Evolutionary conservation across 2,113 vertebrate species (phyloP), one percentile per base, ranked within the genome.

Genomic region (Alouatta palliata): DNA sequence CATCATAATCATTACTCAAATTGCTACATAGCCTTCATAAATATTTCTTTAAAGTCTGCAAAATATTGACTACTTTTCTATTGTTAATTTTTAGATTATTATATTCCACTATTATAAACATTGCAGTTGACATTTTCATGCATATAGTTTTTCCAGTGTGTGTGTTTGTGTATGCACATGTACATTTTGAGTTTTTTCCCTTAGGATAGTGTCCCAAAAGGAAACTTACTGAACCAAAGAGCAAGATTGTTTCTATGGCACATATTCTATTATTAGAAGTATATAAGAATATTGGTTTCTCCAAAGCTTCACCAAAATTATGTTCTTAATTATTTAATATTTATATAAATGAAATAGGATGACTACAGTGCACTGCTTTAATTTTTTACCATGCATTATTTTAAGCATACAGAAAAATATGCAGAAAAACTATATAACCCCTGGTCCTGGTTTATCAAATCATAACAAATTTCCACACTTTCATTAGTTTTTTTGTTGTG

Each of bases 361-460:
- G 25, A 79, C 12, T 77, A 83, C 54, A 40, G 9, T 35, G 93
- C 32, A 52, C 20, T 88, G 61, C 49, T 95, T 97, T 86, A 70
- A 77, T 64, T 77, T 93, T 97, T 87, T 66, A 86, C 10, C 47
- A 23, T 56, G 6, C 88, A 93, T 84, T 75, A 73, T 83, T 97
- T 89, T 54, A 95, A 68, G 21, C 61, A 91, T 43, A 21, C 52
- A 73, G 8, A 82, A 95, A 95, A 94, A 47, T 70, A 56, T 64
- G 40, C 56, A 80, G 85, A 92, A 80, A 92, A 64, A 94, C 66
- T 68, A 87, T 14, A 19, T 82, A 47, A 89, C 16, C 6, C 5
- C 27, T 61, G n/a, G 54, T 32, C 7, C 1, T 77, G 77, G 13
- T 37, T 90, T 76, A 58, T 66, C 35, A 77, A 92, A 70, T 91